These are phyloP conservation scores for Macrobrachium nipponense DNA, from an alignment of 1,140 invertebrate genomes.

Conservation along the genomic window DNA sequence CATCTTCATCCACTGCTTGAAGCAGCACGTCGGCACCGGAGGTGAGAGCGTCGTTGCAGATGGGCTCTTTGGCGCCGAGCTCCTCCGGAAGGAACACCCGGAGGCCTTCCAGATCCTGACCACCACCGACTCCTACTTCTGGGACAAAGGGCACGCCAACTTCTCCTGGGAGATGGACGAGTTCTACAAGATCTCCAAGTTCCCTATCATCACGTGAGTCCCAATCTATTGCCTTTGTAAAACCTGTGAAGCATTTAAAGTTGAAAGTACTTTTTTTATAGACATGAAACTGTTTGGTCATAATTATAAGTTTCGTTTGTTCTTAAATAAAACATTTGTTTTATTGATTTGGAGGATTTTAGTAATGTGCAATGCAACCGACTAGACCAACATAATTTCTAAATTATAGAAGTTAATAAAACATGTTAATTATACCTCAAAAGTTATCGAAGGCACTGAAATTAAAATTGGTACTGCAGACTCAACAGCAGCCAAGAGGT, in stretches of 20 bases:
- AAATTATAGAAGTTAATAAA: too few relatives aligned
- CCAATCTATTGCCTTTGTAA: background rate
- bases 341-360: too few relatives aligned
- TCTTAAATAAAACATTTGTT: too few relatives aligned
- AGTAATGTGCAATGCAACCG: too few relatives aligned
- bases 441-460: background rate
- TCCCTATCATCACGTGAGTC: conserved; percentile 34
- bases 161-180: conserved; percentile 32
- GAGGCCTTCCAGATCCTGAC: conserved; percentile 72
- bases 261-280: background rate
- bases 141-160: conserved; percentile 45
- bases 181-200: conserved; percentile 46
- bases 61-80: conserved; percentile 73
- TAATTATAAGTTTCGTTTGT: too few relatives aligned
- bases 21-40: conserved; percentile 74
- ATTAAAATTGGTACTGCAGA: conserved; percentile 65
- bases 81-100: conserved; percentile 72
- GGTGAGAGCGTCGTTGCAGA: conserved; percentile 77
- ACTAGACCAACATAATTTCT: too few relatives aligned
- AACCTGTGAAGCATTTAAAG: too few relatives aligned
- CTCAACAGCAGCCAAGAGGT: conserved; percentile 72
- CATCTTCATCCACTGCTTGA: conserved; percentile 77
- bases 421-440: background rate
- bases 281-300: too few relatives aligned
- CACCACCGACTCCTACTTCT: conserved; percentile 73